Evolutionary conservation across 2,113 vertebrate genomes (phyloP).

Genomic region (Dendropsophus ebraccatus): DNA sequence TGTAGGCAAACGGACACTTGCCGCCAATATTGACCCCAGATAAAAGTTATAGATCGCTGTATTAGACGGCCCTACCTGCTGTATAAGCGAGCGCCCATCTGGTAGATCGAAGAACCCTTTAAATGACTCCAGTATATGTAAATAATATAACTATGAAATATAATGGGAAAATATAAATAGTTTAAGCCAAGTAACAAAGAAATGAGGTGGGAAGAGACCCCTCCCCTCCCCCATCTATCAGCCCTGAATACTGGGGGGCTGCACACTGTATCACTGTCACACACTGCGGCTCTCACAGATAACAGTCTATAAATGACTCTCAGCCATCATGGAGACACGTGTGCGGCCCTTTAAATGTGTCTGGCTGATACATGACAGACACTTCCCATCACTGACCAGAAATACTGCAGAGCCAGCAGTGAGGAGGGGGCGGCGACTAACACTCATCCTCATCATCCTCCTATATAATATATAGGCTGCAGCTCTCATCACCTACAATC

Average conservation of each 20-base stretch:
- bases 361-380: background rate
- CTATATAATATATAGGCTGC: too few relatives aligned
- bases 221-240: background rate
- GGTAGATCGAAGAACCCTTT: background rate
- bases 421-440: background rate
- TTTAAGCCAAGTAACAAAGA: background rate
- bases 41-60: too few relatives aligned
- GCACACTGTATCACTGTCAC: background rate
- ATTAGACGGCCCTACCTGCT: too few relatives aligned
- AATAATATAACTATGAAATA: too few relatives aligned
- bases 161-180: too few relatives aligned
- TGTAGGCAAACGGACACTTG: too few relatives aligned
- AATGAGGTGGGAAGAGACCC: background rate
- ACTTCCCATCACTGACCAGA: background rate
- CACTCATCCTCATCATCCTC: background rate
- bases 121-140: background rate
- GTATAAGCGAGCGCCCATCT: too few relatives aligned
- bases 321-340: background rate
- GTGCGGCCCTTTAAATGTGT: background rate
- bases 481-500: background rate
- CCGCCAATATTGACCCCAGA: too few relatives aligned
- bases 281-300: background rate
- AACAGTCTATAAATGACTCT: background rate
- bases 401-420: background rate
- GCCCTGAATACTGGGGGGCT: background rate